These are phyloP conservation scores for Numenius phaeopus DNA, from an alignment of 2,797 vertebrate genomes.

Conservation along the genomic window DNA sequence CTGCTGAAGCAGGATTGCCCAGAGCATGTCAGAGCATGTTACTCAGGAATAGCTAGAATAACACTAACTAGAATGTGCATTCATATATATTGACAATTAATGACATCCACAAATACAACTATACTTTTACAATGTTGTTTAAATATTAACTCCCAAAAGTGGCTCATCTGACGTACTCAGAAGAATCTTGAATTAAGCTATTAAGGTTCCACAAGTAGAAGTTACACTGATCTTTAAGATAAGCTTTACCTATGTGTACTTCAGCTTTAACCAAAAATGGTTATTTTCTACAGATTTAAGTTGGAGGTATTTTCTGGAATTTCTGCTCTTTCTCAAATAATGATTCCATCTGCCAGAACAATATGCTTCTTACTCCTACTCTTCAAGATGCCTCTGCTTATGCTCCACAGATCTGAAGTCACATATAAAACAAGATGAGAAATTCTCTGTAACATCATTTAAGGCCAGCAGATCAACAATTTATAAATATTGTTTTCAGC, in stretches of 20 bases:
- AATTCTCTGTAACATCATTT: background rate
- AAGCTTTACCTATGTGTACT: background rate
- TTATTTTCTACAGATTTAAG: background rate
- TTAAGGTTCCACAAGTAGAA: background rate
- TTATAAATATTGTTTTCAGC: background rate
- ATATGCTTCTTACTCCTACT: conserved; percentile 29
- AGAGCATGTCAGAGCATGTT: no score
- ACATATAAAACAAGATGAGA: conserved; percentile 8
- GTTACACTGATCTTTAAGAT: background rate
- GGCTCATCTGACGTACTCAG: background rate
- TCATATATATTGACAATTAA: background rate
- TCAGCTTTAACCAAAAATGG: background rate
- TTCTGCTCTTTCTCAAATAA: conserved; percentile 4
- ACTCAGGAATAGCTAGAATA: no score
- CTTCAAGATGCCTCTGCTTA: conserved; percentile 11
- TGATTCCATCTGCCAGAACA: conserved; percentile 43
- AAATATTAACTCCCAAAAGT: background rate
- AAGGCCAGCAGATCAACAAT: conserved; percentile 20
- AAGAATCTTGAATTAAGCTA: background rate
- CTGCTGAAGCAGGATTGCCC: no score
- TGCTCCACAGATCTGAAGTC: conserved; percentile 5
- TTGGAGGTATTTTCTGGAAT: background rate
- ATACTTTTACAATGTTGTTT: background rate
- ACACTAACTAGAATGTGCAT: background rate
- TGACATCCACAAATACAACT: background rate